Evolutionary conservation across 2,797 vertebrate species (phyloP).

Genomic region (Acanthornis magna): DNA sequence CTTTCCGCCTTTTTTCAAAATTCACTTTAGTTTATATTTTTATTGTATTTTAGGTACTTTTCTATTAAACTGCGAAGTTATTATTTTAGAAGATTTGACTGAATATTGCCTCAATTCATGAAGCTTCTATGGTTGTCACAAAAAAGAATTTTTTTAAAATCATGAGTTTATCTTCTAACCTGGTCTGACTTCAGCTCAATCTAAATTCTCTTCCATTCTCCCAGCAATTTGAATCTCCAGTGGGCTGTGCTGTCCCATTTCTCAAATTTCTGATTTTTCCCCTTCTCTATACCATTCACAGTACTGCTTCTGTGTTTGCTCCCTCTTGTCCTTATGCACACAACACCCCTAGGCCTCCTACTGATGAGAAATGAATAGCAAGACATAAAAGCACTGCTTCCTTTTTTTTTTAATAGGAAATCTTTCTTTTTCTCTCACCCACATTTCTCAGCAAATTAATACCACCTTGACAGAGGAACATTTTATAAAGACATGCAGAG

Average conservation of each 20-base stretch:
- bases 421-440: not conserved
- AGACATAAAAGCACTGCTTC: not conserved
- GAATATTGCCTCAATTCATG: not conserved
- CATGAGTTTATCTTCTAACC: not conserved
- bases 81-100: not conserved
- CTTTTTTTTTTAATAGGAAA: not conserved
- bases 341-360: not conserved
- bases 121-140: not conserved
- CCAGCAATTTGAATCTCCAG: not conserved
- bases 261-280: not conserved
- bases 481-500: not conserved
- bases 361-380: not conserved
- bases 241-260: not conserved
- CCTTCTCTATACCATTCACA: not conserved
- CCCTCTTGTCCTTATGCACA: not conserved
- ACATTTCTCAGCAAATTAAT: not conserved
- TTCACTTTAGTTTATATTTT: not conserved
- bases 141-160: not conserved
- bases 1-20: fast-evolving
- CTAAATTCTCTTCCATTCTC: not conserved
- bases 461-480: not conserved
- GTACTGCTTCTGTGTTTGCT: not conserved
- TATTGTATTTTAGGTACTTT: not conserved
- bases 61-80: not conserved
- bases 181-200: fast-evolving